These are phyloP conservation scores for Antheraea yamamai DNA, from an alignment of 2,888 invertebrate species.

Conservation along the genomic window DNA sequence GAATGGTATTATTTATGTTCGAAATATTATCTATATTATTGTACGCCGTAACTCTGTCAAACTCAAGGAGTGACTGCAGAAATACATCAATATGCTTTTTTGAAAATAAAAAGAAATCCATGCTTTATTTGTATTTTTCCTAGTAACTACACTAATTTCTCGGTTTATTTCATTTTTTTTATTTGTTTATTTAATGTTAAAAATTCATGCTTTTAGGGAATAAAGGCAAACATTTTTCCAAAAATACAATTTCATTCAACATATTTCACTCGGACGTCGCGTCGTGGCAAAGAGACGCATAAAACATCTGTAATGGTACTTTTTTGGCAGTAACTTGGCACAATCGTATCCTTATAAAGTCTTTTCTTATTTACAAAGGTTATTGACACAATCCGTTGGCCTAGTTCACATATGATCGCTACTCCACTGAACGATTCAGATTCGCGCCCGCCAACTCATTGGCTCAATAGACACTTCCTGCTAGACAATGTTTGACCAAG, in stretches of 20 bases:
- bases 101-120: too few relatives aligned
- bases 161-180: too few relatives aligned
- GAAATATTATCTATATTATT: too few relatives aligned
- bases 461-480: constrained; percentile 73
- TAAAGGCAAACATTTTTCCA: background rate
- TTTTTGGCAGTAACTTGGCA: constrained; percentile 35
- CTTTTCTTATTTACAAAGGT: constrained; percentile 36
- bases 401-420: constrained; percentile 72
- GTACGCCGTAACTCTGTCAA: too few relatives aligned
- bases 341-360: background rate
- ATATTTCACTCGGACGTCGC: background rate
- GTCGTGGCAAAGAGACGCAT: background rate
- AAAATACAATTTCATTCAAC: background rate
- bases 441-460: constrained; percentile 59
- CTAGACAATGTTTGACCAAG: constrained; percentile 58
- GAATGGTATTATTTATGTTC: too few relatives aligned
- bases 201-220: background rate
- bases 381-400: constrained; percentile 63
- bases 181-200: too few relatives aligned
- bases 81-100: too few relatives aligned
- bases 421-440: constrained; percentile 61
- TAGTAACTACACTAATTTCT: too few relatives aligned
- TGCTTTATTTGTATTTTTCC: too few relatives aligned
- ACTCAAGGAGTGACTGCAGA: too few relatives aligned
- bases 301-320: background rate